Percentiles rank a stretch among this genome's conserved stretches.
phyloP scores from a whole-genome alignment of 2,797 vertebrate genomes.

The Halcyon chelicuti region DNA sequence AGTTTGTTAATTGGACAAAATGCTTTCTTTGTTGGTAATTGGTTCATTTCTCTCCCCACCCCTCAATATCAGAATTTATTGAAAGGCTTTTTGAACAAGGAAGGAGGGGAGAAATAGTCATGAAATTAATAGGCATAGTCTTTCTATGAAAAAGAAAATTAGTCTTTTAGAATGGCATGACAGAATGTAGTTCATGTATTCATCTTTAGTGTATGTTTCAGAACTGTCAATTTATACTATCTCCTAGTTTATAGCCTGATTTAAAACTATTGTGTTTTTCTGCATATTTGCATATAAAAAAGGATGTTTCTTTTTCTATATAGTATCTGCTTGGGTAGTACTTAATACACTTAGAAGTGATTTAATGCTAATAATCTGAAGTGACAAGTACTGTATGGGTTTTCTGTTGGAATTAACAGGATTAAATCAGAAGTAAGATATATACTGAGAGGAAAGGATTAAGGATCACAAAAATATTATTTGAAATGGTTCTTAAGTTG shows the following conservation, averaged over 20 bases:
- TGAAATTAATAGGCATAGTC: not conserved
- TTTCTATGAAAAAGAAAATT: not conserved
- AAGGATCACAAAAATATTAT: constrained; percentile 27
- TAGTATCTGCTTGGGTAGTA: not conserved
- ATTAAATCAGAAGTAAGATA: constrained; percentile 40
- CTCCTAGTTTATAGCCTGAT: not conserved
- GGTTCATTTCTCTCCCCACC: not conserved
- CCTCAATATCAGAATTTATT: not conserved
- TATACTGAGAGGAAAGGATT: constrained; percentile 9
- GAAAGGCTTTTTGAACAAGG: not conserved
- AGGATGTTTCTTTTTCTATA: not conserved
- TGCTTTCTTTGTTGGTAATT: not conserved
- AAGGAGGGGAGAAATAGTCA: not conserved
- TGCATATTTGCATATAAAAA: not conserved
- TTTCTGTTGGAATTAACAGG: constrained; percentile 40
- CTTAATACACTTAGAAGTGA: not conserved
- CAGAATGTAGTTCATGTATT: not conserved
- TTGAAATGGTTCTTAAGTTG: constrained; percentile 51
- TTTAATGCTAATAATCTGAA: constrained; percentile 52
- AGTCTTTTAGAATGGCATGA: not conserved
- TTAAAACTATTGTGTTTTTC: not conserved
- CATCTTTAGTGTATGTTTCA: not conserved
- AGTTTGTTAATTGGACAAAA: not conserved
- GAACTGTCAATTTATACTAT: not conserved
- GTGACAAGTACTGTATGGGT: not conserved